Evolutionary conservation across 1,140 invertebrate species (phyloP), one percentile per base, ranked within the genome.

Genomic region (Aphaenogaster rudis): DNA sequence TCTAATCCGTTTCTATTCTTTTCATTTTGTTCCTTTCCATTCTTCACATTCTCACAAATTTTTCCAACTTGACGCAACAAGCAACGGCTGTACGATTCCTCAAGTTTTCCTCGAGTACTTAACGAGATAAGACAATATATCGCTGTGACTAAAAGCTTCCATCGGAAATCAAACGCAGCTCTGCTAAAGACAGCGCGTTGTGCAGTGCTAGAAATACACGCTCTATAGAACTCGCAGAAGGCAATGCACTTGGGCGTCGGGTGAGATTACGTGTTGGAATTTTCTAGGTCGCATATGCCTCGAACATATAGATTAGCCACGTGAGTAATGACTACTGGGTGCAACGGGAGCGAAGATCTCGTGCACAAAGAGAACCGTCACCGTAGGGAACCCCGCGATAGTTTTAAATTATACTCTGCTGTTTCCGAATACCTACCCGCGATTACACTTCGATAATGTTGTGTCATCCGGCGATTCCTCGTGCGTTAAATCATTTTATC

Each of bases 241-340:
- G 57, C 28, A 76, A 74, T 61, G 80, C 69, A 84, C 54, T 57
- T 82, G 39, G 21, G 4, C 21, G 11, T 74, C 15, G 15, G 21
- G 8, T 21, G 28, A n/a, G 42, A 21, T 82, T 82, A 82, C 42
- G 69, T 63, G 69, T 76, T 84, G 54, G 80, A 48, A 84, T 63
- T 84, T 84, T 76, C 54, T 84, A 63, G 80, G 69, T 50, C 69
- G 54, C 39, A 13, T 61, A 1, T 36, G 13, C n/a, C n/a, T 76
- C 28, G 28, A 74, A 33, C n/a, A 36, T 84, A 84, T 84, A 84
- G 54, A 84, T 74, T 74, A 61, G 54, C 33, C 17, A 74, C 54
- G 80, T 82, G 52, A 72, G 21, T 61, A 57, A 39, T 36, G 54
- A 61, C 4, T 57, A 50, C n/a, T 84, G 57, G 52, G 17, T 72